A percentile compares a stretch with the other conserved stretches of the same genome.
phyloP scores from a whole-genome alignment of 2,113 vertebrate species.

The Pygoscelis adeliae region DNA sequence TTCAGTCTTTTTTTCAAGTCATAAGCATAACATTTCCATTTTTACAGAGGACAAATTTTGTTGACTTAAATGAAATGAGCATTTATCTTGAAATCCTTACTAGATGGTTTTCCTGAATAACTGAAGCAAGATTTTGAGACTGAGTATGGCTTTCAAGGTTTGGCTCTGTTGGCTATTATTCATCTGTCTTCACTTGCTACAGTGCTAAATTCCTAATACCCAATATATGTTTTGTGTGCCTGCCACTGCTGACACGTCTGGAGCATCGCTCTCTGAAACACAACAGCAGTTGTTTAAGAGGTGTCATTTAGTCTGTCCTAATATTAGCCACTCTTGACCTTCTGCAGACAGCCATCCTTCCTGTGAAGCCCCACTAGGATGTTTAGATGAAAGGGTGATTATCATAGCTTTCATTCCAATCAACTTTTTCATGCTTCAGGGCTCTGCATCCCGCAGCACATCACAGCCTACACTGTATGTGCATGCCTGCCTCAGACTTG shows the following conservation, averaged over 20 bases:
- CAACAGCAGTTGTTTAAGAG: background rate
- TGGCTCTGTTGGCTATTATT: background rate
- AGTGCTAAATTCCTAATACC: background rate
- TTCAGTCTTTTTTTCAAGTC: background rate
- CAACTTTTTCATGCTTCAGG: background rate
- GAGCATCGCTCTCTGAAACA: background rate
- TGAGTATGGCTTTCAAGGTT: background rate
- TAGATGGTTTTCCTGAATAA: background rate
- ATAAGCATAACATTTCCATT: rapidly evolving
- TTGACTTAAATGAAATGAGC: background rate
- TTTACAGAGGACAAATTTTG: background rate
- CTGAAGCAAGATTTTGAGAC: background rate
- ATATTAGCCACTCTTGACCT: background rate
- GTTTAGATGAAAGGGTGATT: background rate
- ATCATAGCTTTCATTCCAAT: conserved; percentile 15
- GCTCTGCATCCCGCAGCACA: background rate
- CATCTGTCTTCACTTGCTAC: background rate
- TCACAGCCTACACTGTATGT: background rate
- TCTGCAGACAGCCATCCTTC: background rate
- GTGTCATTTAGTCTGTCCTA: background rate
- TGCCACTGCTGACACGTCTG: rapidly evolving
- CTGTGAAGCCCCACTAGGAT: background rate
- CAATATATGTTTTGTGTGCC: background rate
- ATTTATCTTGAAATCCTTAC: background rate
- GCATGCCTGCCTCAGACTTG: background rate